A percentile compares a stretch with the other conserved stretches of the same genome.
Conservation (phyloP, 2,113 vertebrate genomes). For the Acrocephalus arundinaceus region DNA sequence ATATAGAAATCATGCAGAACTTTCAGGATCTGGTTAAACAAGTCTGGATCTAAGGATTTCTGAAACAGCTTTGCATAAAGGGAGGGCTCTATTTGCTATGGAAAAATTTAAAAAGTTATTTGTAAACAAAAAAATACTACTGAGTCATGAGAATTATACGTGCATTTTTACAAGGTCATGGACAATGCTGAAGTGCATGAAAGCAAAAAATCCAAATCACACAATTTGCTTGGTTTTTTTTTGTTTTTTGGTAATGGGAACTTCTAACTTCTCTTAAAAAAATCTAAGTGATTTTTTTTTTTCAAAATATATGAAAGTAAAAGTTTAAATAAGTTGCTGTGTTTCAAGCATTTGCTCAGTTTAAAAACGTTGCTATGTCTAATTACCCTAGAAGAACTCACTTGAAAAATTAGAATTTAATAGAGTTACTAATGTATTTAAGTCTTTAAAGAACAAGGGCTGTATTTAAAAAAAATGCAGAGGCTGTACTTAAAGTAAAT, state of each 20-base stretch:
- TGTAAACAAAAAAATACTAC: neutral
- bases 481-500: neutral
- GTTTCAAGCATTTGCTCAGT: neutral
- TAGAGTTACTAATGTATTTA: neutral
- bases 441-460: neutral
- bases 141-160: neutral
- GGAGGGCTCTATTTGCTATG: conserved; percentile 89
- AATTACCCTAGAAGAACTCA: neutral
- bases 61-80: conserved; percentile 85
- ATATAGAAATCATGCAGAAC: conserved; percentile 85
- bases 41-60: conserved; percentile 89
- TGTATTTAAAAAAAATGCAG: neutral
- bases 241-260: neutral
- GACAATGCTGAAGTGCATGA: neutral
- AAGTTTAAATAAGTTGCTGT: neutral
- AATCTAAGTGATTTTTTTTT: neutral
- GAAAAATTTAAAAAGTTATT: neutral
- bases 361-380: neutral
- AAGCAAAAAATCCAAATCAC: neutral
- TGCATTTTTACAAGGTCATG: neutral
- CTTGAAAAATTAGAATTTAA: neutral
- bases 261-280: neutral
- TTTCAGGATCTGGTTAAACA: conserved; percentile 87
- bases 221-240: neutral
- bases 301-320: neutral